These are phyloP conservation scores for Corythornis madagascariensis DNA, from an alignment of 2,113 vertebrate genomes.

Conservation along the genomic window DNA sequence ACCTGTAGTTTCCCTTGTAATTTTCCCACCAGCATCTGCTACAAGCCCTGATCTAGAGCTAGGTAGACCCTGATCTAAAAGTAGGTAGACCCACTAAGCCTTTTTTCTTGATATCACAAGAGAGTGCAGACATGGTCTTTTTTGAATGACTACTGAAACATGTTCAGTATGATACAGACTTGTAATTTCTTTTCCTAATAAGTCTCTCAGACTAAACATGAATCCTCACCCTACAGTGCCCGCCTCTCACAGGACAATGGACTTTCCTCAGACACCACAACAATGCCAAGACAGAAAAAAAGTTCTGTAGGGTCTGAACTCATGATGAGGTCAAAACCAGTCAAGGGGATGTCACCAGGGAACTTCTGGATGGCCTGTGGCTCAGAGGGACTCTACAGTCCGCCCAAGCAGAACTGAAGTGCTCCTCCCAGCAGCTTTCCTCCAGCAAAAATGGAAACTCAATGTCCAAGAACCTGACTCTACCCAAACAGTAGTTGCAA, in stretches of 20 bases:
- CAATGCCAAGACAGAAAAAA: neutral
- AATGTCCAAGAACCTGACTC: neutral
- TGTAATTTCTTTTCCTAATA: neutral
- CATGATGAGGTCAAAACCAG: neutral
- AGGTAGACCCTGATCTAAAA: neutral
- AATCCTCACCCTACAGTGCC: neutral
- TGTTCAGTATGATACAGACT: neutral
- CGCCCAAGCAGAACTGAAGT: neutral
- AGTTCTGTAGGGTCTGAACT: neutral
- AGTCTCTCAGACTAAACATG: neutral
- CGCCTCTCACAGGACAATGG: neutral
- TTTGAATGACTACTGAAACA: neutral
- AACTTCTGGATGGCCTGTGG: neutral
- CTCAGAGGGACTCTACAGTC: neutral
- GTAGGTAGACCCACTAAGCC: neutral
- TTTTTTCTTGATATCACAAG: neutral
- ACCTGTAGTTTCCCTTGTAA: neutral
- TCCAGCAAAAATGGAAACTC: neutral
- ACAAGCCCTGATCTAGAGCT: neutral
- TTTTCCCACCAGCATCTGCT: neutral
- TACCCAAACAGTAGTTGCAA: neutral
- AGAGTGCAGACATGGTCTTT: rapidly evolving
- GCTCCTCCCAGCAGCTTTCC: neutral
- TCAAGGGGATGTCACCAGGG: neutral
- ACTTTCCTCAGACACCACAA: neutral